phyloP scores from a whole-genome alignment of 2,113 vertebrate genomes.

The Istiophorus platypterus region DNA sequence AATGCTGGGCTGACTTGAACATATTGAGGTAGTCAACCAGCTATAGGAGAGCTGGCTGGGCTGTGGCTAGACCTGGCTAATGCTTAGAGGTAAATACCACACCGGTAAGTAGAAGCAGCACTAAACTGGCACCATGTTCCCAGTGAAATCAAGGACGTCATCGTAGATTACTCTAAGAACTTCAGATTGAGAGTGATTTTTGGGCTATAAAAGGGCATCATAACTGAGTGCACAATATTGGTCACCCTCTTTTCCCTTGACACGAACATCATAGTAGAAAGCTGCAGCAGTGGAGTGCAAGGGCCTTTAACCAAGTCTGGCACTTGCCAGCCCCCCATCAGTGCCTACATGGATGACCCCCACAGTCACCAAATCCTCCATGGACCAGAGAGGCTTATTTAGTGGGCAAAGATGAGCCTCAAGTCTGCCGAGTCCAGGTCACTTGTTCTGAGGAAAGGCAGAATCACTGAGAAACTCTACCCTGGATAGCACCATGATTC shows the following conservation, averaged over 20 bases:
- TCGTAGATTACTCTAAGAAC: too few relatives aligned
- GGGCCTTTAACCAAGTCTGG: too few relatives aligned
- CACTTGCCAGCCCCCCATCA: not conserved
- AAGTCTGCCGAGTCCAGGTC: not conserved
- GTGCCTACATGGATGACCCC: not conserved
- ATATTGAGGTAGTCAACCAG: not conserved
- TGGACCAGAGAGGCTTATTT: not conserved
- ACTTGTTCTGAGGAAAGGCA: not conserved
- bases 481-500: not conserved
- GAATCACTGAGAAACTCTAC: not conserved
- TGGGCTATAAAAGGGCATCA: not conserved
- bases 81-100: not conserved
- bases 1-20: not conserved
- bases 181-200: not conserved
- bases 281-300: not conserved
- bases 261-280: not conserved
- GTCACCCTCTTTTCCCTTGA: not conserved
- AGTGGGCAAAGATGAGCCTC: not conserved
- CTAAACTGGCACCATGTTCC: not conserved
- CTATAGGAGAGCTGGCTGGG: not conserved
- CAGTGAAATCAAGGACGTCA: too few relatives aligned
- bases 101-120: not conserved
- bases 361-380: not conserved
- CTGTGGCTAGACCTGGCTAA: not conserved
- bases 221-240: not conserved